Base-by-base conservation (phyloP, 2,888 invertebrate species). In the Stramonita haemastoma region DNA sequence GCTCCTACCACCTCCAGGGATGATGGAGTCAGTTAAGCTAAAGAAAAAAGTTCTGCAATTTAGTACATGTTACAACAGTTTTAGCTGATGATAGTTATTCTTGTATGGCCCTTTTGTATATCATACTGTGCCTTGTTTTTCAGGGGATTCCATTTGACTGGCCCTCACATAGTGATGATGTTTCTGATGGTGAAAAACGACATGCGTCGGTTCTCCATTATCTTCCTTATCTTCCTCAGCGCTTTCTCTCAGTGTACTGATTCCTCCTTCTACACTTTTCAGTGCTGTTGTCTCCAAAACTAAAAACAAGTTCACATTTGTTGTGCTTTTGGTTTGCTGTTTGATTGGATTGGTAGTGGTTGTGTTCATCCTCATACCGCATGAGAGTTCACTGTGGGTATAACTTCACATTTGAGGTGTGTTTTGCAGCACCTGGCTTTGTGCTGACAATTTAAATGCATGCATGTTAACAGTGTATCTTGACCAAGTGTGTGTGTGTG, bases 161-260 rank as follows among this genome's bases (percentile, higher is more conserved):
- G 99, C 79, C 99, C 99, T 0, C 99, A 99, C 96, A 99, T 99
- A 90, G 99, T 99, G 26, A 99, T 99, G 99, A 98, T 99, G 93
- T 99, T 98, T 97, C 98, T 98, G 94, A 99, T 99, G 99, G 98
- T 99, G 95, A 98, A 98, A 0, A 99, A 99, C 70, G 99, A 99
- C 96, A 98, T 99, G 98, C 97, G 99, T 95, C 98, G 99, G 36
- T 99, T 99, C 96, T 98, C 98, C 92, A 98, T 99, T 92, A 99
- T 99, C 96, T 99, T 86, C 73, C 66, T 90, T 34, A 88, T 88
- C 84, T 85, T 90, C 79, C 85, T 88, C 32, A 17, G 36, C 85
- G 26, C 88, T 32, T 90, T 90, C 46, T 26, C 77, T 57, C 87
- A 46, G 73, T 73, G 87, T 87, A 87, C 87, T 46, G 46, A 46